Evolutionary conservation across 2,113 vertebrate genomes (phyloP), one percentile per base, ranked within the genome.

Genomic region (Etheostoma spectabile): DNA sequence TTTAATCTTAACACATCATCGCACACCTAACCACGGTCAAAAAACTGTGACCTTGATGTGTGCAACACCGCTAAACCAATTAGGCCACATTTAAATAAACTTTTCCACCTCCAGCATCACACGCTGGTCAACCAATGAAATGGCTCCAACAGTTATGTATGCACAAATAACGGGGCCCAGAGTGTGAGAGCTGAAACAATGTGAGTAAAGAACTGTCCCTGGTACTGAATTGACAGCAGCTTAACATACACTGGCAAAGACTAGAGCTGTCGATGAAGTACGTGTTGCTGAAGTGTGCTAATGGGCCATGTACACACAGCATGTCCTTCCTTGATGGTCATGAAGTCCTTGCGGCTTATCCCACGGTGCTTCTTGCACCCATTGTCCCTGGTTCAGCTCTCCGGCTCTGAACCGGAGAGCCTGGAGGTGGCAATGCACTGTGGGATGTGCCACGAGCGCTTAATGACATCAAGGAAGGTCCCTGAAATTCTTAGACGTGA

Each of bases 321-420:
- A 33, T 75, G 83, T 79, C 81, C 88, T 83, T 85, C 63, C 57
- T 82, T 64, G 74, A 80, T 86, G 76, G 74, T 82, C 74, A 73
- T 56, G 64, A 63, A 74, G 77, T 79, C 61, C 82, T 80, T 10
- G 22, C 68, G 57, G 88, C 61, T 57, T 80, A 45, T 76, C 85
- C 78, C 74, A 35, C 59, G 42, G 62, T 69, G 61, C 72, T 51
- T 83, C 74, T 71, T 84, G 86, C 84, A 80, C 80, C 76, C 53
- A 71, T 84, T 78, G 82, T 85, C 88, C 91, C 82, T 71, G 76
- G 78, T 87, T 88, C 76, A 82, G 59, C 65, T 85, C 49, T n/a
- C 15, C 45, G 7, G 63, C 63, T 84, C 66, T 77, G 78, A 85
- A 68, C 45, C 19, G 30, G n/a, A 79, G 42, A 78, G 55, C 61